Evolutionary conservation across 2,113 vertebrate species (phyloP), one percentile per base, ranked within the genome.

Genomic region (Alces alces): DNA sequence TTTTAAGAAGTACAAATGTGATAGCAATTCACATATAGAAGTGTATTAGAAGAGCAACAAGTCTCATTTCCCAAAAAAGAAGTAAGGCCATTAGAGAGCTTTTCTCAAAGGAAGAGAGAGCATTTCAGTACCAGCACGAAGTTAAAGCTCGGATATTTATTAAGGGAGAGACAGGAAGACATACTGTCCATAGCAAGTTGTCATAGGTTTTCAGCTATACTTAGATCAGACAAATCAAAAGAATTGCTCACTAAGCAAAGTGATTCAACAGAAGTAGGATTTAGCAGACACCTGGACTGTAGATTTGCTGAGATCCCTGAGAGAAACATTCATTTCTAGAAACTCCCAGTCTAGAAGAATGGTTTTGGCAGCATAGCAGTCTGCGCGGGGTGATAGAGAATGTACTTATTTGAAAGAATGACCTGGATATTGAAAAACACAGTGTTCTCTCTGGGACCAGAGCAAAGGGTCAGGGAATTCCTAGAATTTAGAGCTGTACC

Each of bases 341-440:
- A 94, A 88, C 66, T 43, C n/a, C 66, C 70, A 78, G 64, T 36
- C 17, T 27, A n/a, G 13, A 70, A 84, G 58, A 79, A n/a, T 33
- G 28, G 70, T 19, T 21, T 64, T 16, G 52, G 19, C 3, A 30
- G 30, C 19, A 4, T 0, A 36, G 36, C 2, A 36, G 36, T 57
- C 76, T 61, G 80, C 14, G 11, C 0, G 14, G 30, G 33, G 14
- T 50, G 21, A n/a, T 19, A 25, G 39, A 28, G 47, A 52, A 36
- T 13, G 7, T 30, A 39, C 13, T 21, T 57, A 15, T 82, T 55
- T 70, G 50, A 2, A 79, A 45, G 83, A 86, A 73, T 58, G 86
- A 23, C 60, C 0, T 0, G 16, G 85, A 0, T 4, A 60, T 47
- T 33, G 66, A 25, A 83, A 28, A 3, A 10, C 52, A 52, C 5